phyloP scores from a whole-genome alignment of 1,140 invertebrate species.

The Apolygus lucorum region DNA sequence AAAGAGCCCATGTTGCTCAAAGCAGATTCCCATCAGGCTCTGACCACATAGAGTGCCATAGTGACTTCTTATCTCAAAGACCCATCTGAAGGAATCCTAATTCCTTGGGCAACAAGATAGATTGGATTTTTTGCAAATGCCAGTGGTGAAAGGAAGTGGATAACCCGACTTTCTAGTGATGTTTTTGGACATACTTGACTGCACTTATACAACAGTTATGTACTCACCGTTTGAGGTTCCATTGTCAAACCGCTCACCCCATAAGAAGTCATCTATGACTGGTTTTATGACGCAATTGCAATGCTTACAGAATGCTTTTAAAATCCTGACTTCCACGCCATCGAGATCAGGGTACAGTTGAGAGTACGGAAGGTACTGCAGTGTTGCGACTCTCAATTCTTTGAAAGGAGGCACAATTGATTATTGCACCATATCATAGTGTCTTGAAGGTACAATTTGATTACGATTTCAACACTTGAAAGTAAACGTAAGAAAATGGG shows the following conservation, averaged over 20 bases:
- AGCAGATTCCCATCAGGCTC: not conserved
- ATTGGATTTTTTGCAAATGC: no score
- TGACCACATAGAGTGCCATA: no score
- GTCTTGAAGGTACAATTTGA: not conserved
- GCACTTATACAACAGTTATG: no score
- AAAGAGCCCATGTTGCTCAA: not conserved
- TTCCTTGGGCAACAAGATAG: no score
- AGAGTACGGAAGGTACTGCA: conserved; percentile 22
- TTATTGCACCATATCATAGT: not conserved
- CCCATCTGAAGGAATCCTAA: no score
- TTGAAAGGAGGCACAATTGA: not conserved
- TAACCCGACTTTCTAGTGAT: no score
- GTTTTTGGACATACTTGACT: no score
- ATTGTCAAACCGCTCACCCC: conserved; percentile 21
- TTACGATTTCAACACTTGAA: not conserved
- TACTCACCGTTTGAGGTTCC: conserved; percentile 24
- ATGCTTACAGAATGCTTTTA: conserved; percentile 17
- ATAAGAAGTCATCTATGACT: conserved; percentile 11
- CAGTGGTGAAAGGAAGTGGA: no score
- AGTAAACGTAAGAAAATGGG: not conserved
- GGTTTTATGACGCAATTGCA: conserved; percentile 11
- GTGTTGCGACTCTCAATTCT: conserved; percentile 21
- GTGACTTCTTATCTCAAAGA: no score
- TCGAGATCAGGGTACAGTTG: conserved; percentile 21
- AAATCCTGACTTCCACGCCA: conserved; percentile 21